A percentile compares a stretch with the other conserved stretches of the same genome.
These are phyloP conservation scores for Anguilla japonica DNA, from an alignment of 2,113 vertebrate genomes.

Conservation along the genomic window DNA sequence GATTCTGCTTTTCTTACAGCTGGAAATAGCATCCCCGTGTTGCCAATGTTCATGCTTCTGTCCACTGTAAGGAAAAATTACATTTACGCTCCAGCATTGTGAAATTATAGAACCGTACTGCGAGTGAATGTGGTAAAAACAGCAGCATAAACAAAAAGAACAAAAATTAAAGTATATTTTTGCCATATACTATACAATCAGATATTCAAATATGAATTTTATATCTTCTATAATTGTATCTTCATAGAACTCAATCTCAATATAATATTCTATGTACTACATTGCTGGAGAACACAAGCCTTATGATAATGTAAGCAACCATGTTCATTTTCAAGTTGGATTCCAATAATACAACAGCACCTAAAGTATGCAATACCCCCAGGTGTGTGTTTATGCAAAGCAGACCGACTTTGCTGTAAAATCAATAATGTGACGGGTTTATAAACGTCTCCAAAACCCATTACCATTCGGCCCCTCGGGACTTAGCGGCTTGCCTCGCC, in stretches of 20 bases:
- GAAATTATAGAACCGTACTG: too few species aligned
- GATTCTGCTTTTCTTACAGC: background rate
- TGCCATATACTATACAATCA: too few species aligned
- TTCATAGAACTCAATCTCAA: too few species aligned
- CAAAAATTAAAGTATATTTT: too few species aligned
- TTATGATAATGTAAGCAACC: background rate
- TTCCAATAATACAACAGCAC: background rate
- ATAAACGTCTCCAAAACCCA: background rate
- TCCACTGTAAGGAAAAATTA: background rate
- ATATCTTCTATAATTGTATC: too few species aligned
- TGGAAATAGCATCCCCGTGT: too few species aligned
- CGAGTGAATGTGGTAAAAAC: too few species aligned
- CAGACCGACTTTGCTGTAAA: background rate
- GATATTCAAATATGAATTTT: too few species aligned
- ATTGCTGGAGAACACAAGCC: background rate
- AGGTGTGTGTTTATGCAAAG: background rate
- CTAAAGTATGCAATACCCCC: background rate
- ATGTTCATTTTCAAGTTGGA: background rate
- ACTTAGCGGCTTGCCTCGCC: background rate
- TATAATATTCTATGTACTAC: background rate
- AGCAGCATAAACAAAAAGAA: too few species aligned
- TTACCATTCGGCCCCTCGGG: background rate
- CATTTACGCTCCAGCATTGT: too few species aligned
- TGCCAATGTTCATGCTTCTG: too few species aligned
- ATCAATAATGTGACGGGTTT: background rate